phyloP scores from a whole-genome alignment of 2,888 invertebrate genomes.

The Cetonia aurata region DNA sequence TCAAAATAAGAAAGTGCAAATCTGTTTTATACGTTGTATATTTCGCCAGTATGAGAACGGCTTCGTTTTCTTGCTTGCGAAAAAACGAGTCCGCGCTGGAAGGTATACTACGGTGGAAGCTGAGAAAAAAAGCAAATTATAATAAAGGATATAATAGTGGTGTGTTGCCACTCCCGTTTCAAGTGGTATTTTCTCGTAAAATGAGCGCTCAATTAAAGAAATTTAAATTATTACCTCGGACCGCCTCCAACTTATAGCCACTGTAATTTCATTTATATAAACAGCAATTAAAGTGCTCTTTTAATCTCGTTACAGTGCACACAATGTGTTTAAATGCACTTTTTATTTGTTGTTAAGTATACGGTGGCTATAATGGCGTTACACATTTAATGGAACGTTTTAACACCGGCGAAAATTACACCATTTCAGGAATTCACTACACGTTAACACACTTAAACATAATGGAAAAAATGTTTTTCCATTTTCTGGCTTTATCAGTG shows the following conservation, averaged over 20 bases:
- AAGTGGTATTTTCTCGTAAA: slow-evolving; percentile 42
- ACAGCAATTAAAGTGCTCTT: slow-evolving; percentile 37
- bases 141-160: slow-evolving; percentile 37
- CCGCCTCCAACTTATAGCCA: slow-evolving; percentile 34
- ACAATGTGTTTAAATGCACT: slow-evolving; percentile 11
- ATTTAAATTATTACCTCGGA: slow-evolving; percentile 38
- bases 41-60: not conserved
- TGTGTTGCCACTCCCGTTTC: slow-evolving; percentile 33
- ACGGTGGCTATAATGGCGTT: slow-evolving; percentile 6
- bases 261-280: slow-evolving; percentile 41
- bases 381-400: slow-evolving; percentile 15
- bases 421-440: not conserved
- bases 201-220: slow-evolving; percentile 43
- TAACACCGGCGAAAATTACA: slow-evolving; percentile 12
- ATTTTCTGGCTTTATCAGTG: too few species aligned
- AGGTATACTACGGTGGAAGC: not conserved
- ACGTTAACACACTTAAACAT: too few species aligned
- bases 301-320: slow-evolving; percentile 9
- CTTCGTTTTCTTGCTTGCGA: slow-evolving; percentile 16
- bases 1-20: slow-evolving; percentile 38
- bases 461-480: too few species aligned
- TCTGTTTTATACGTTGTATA: slow-evolving; percentile 1
- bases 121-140: slow-evolving; percentile 16
- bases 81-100: not conserved
- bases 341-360: slow-evolving; percentile 8